phyloP scores from a whole-genome alignment of 2,113 vertebrate genomes.

The Chloropsis cyanopogon region DNA sequence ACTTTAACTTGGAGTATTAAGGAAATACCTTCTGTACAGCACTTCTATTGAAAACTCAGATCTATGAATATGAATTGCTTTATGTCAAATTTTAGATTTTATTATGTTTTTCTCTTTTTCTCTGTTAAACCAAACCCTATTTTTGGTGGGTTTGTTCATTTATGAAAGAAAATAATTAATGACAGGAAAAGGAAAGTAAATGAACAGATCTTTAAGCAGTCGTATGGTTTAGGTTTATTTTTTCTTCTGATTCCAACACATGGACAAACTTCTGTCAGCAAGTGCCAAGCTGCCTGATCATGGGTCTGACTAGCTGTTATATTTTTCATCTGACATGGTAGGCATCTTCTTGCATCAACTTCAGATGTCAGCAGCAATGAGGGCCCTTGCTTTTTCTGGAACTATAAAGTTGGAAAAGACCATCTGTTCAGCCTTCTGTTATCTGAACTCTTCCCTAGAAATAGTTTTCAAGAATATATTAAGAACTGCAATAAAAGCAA shows the following conservation, averaged over 20 bases:
- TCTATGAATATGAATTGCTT: not conserved
- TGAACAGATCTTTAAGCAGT: not conserved
- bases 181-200: not conserved
- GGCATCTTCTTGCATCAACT: slow-evolving; percentile 38
- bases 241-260: slow-evolving; percentile 24
- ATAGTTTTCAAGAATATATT: slow-evolving; percentile 34
- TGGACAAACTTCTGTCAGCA: not conserved
- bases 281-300: slow-evolving; percentile 5
- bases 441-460: not conserved
- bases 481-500: not conserved
- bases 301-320: not conserved
- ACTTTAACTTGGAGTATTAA: not conserved
- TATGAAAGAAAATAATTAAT: not conserved
- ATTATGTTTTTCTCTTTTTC: not conserved
- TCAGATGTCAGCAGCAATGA: slow-evolving; percentile 56
- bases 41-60: not conserved
- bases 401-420: slow-evolving; percentile 53
- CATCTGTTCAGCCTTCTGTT: slow-evolving; percentile 67
- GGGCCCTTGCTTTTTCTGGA: slow-evolving; percentile 35
- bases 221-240: not conserved
- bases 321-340: slow-evolving; percentile 1
- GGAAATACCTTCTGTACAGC: not conserved
- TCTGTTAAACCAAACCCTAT: not conserved
- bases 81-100: not conserved
- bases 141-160: not conserved